These are phyloP conservation scores for Apotomis betuletana DNA, from an alignment of 2,888 invertebrate genomes.

Conservation along the genomic window DNA sequence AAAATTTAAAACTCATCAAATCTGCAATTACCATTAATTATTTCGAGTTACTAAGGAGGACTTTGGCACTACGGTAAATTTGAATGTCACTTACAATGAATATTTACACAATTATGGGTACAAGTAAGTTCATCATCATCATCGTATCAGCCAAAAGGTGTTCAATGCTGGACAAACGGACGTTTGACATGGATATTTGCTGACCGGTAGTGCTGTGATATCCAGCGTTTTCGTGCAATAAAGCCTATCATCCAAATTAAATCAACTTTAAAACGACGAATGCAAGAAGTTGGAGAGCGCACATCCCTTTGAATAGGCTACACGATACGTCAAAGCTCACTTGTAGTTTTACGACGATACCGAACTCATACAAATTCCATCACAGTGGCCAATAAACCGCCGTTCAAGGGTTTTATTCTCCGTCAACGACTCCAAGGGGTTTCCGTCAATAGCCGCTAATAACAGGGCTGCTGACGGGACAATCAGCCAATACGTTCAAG, in stretches of 20 bases:
- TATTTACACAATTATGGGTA: no score
- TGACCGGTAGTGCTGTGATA: no score
- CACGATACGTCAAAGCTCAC: not conserved
- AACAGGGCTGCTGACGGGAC: slow-evolving; percentile 32
- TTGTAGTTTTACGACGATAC: not conserved
- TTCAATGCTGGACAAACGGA: no score
- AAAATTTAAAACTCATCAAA: no score
- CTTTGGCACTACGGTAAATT: no score
- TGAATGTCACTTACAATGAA: no score
- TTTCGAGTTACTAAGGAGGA: no score
- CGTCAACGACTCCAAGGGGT: slow-evolving; percentile 20
- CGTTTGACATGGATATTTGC: no score
- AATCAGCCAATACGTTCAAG: slow-evolving; percentile 39
- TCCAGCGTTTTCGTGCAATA: no score
- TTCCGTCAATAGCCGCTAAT: slow-evolving; percentile 39
- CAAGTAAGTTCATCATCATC: no score
- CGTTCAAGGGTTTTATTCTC: slow-evolving; percentile 32
- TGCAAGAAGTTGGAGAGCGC: not conserved
- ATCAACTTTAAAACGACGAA: not conserved
- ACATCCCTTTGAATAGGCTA: not conserved
- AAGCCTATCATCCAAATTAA: not conserved
- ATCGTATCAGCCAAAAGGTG: no score
- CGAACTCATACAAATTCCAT: slow-evolving; percentile 20
- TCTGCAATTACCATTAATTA: no score
- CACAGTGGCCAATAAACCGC: slow-evolving; percentile 37